A percentile compares a stretch with the other conserved stretches of the same genome.
phyloP scores from a whole-genome alignment of 2,113 vertebrate species.

The Irena cyanogastra region DNA sequence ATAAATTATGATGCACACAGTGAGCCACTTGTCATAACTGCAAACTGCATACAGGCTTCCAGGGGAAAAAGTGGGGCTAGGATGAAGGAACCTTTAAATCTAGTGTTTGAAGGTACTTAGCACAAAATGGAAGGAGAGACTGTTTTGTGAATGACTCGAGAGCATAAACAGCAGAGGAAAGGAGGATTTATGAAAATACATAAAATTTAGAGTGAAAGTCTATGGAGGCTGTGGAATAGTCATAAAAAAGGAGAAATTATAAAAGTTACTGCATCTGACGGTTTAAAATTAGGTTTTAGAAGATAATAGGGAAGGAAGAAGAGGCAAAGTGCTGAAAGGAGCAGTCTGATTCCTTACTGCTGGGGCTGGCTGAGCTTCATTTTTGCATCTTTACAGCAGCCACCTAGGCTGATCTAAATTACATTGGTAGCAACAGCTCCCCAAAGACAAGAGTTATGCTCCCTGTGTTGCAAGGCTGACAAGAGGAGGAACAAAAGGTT shows the following conservation, averaged over 20 bases:
- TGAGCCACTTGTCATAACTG: neutral
- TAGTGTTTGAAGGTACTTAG: neutral
- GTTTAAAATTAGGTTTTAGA: neutral
- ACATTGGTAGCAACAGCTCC: neutral
- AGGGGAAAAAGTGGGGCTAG: neutral
- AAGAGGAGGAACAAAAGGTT: constrained; percentile 34
- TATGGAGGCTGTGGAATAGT: neutral
- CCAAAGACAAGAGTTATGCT: neutral
- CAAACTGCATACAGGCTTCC: neutral
- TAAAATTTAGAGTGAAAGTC: neutral
- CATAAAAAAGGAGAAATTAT: neutral
- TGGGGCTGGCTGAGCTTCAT: neutral
- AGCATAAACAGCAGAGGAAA: neutral
- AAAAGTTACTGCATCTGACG: neutral
- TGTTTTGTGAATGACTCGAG: neutral
- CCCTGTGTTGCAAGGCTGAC: neutral
- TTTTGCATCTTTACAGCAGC: neutral
- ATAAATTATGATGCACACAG: neutral
- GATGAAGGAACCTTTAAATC: neutral
- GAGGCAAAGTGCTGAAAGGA: neutral
- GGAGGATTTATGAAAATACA: neutral
- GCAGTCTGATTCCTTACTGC: neutral
- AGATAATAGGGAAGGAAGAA: neutral
- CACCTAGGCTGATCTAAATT: constrained; percentile 23
- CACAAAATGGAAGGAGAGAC: neutral